These are phyloP conservation scores for Drosophila sechellia DNA, from an alignment of 1,140 invertebrate genomes.

Conservation along the genomic window DNA sequence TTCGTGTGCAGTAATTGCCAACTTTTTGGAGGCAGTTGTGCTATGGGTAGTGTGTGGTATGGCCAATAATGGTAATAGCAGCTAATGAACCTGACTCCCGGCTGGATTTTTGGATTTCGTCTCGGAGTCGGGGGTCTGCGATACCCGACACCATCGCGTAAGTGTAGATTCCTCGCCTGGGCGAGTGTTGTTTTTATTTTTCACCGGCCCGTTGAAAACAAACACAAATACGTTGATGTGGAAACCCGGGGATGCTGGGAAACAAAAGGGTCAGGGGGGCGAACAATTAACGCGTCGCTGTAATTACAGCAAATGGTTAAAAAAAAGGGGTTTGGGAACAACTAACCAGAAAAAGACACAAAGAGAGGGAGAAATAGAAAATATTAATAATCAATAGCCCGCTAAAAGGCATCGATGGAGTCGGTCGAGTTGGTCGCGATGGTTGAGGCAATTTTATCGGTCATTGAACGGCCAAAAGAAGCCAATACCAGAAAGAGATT, in stretches of 20 bases:
- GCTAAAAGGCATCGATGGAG: conserved; percentile 65
- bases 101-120: conserved; percentile 19
- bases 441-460: conserved; percentile 76
- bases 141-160: conserved; percentile 47
- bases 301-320: conserved; percentile 71
- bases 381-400: conserved; percentile 81
- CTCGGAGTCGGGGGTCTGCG: conserved; percentile 16
- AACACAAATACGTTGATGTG: conserved; percentile 56
- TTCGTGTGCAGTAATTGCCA: conserved; percentile 35
- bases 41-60: background rate
- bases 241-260: conserved; percentile 42
- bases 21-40: conserved; percentile 16
- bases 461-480: conserved; percentile 65
- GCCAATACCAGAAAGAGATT: conserved; percentile 15
- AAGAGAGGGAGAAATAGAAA: conserved; percentile 29
- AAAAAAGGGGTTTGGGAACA: conserved; percentile 53
- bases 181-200: conserved; percentile 53
- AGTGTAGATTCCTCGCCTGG: conserved; percentile 76
- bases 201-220: conserved; percentile 55
- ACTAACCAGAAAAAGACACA: conserved; percentile 42
- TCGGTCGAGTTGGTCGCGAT: conserved; percentile 47
- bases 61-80: conserved; percentile 61
- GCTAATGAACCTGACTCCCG: conserved; percentile 60
- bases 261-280: conserved; percentile 44
- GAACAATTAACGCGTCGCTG: conserved; percentile 78